Evolutionary conservation across 2,888 invertebrate species (phyloP).

Genomic region (Alcis repandata): DNA sequence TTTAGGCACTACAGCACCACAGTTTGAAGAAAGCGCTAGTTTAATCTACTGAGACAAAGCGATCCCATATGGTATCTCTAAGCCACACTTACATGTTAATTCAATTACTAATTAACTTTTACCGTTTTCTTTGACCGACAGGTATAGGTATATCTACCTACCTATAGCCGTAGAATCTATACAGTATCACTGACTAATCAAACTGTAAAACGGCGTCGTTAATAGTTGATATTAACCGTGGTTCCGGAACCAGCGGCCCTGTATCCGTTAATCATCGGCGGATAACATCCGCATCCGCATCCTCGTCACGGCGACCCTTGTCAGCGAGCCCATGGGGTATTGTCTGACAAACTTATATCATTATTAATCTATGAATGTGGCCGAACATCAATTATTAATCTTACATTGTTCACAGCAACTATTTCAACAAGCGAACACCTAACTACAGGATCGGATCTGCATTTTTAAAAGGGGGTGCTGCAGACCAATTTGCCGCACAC

Average conservation of each 20-base stretch:
- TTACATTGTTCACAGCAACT: neutral
- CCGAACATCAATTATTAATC: conserved; percentile 1
- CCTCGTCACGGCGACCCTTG: conserved; percentile 1
- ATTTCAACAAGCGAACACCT: neutral
- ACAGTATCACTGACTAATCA: no score
- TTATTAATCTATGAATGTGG: conserved; percentile 3
- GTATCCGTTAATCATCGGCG: conserved; percentile 3
- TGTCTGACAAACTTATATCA: conserved; percentile 12
- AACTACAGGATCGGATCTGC: neutral
- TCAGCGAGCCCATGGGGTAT: conserved; percentile 5
- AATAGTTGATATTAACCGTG: neutral
- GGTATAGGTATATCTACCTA: no score
- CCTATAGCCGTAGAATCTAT: no score
- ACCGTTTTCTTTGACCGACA: no score
- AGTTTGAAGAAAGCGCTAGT: no score
- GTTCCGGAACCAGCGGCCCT: neutral
- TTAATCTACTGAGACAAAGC: no score
- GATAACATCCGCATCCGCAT: neutral
- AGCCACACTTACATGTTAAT: no score
- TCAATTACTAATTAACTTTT: no score
- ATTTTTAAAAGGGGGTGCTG: no score
- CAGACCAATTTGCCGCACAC: no score
- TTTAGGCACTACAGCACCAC: no score
- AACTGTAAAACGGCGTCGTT: neutral
- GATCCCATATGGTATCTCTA: no score